These are phyloP conservation scores for Caenorhabditis sp. DNA, from an alignment of 2,888 invertebrate species.

Conservation along the genomic window DNA sequence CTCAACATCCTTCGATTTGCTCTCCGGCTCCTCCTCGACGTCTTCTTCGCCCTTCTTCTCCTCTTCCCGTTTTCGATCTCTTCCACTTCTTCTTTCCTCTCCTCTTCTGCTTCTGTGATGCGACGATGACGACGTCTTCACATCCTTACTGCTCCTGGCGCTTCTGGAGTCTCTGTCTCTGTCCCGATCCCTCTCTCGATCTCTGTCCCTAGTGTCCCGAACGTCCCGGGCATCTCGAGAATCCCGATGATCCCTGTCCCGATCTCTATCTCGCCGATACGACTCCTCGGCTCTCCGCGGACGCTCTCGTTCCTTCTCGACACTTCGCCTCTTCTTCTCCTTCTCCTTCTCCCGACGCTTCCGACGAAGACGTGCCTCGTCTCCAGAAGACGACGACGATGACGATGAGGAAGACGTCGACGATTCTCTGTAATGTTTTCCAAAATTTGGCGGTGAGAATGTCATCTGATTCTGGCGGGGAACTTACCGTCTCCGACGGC, in stretches of 20 bases:
- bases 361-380: slow-evolving; percentile 26
- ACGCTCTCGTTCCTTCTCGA: slow-evolving; percentile 33
- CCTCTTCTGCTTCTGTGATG: slow-evolving; percentile 13
- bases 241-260: slow-evolving; percentile 11
- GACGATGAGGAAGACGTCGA: slow-evolving; percentile 37
- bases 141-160: no score
- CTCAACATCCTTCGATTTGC: slow-evolving; percentile 28
- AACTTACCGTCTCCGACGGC: slow-evolving; percentile 32
- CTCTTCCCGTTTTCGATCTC: slow-evolving; percentile 33
- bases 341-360: slow-evolving; percentile 31
- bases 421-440: slow-evolving; percentile 37
- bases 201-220: not conserved
- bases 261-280: no score
- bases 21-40: slow-evolving; percentile 7
- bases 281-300: no score
- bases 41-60: slow-evolving; percentile 22
- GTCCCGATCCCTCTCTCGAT: no score
- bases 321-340: slow-evolving; percentile 34
- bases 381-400: slow-evolving; percentile 25
- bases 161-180: slow-evolving; percentile 24
- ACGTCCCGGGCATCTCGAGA: not conserved
- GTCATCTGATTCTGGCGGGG: not conserved
- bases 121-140: slow-evolving; percentile 32
- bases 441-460: slow-evolving; percentile 1
- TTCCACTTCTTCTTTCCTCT: slow-evolving; percentile 29